phyloP scores from a whole-genome alignment of 2,113 vertebrate species.

The Sceloporus undulatus region DNA sequence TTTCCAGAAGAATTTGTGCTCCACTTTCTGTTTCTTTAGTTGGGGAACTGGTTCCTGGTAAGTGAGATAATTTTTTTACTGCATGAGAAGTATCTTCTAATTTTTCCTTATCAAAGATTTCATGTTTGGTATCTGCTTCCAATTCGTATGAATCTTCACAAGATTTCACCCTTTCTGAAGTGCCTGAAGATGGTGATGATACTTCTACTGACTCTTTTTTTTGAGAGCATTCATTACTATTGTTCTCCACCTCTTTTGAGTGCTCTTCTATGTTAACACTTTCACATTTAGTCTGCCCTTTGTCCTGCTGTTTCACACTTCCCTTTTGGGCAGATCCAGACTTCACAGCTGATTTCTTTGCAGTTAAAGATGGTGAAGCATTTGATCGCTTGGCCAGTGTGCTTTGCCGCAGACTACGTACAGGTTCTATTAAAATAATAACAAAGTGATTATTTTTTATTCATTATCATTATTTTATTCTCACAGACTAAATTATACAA shows the following conservation, averaged over 20 bases:
- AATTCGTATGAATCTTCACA: constrained; percentile 64
- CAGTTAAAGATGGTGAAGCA: constrained; percentile 66
- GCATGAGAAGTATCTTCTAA: constrained; percentile 58
- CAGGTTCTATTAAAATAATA: constrained; percentile 74
- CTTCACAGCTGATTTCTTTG: constrained; percentile 78
- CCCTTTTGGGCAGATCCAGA: constrained; percentile 73
- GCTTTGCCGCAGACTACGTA: constrained; percentile 82
- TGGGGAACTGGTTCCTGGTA: constrained; percentile 58
- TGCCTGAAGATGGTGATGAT: constrained; percentile 55
- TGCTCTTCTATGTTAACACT: constrained; percentile 64
- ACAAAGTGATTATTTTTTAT: constrained; percentile 61
- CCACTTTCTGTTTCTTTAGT: constrained; percentile 65
- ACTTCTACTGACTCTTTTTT: constrained; percentile 52
- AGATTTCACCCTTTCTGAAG: constrained; percentile 63
- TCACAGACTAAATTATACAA: neutral
- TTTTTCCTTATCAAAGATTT: constrained; percentile 54
- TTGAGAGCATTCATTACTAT: constrained; percentile 64
- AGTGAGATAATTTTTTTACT: constrained; percentile 57
- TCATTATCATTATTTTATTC: neutral
- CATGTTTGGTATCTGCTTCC: constrained; percentile 52
- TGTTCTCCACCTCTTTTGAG: constrained; percentile 72
- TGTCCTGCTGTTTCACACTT: constrained; percentile 75
- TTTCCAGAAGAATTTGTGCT: constrained; percentile 52
- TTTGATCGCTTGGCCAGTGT: constrained; percentile 81
- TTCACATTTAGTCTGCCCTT: constrained; percentile 78